Evolutionary conservation across 2,113 vertebrate species (phyloP).

Genomic region (Aspidoscelis tigris): DNA sequence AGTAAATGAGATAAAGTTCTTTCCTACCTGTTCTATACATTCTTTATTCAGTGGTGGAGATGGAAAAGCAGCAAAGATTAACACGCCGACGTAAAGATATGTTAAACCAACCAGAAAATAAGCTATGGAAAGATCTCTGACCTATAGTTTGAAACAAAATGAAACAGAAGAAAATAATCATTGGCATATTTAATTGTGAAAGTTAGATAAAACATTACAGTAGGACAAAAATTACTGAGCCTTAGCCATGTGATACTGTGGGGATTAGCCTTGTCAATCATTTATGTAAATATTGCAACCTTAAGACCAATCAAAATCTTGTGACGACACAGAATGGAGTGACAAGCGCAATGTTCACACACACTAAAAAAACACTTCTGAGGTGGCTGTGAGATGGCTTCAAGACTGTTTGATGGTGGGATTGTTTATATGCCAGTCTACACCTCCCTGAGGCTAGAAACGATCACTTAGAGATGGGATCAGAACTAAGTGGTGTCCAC

Average conservation of each 20-base stretch:
- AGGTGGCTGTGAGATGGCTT: too few relatives aligned
- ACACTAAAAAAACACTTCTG: too few relatives aligned
- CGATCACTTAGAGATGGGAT: too few relatives aligned
- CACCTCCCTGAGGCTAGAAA: too few relatives aligned
- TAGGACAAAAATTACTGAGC: not conserved
- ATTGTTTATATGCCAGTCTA: too few relatives aligned
- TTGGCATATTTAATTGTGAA: conserved; percentile 25
- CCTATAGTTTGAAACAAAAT: conserved; percentile 72
- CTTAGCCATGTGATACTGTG: not conserved
- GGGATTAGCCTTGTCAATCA: too few relatives aligned
- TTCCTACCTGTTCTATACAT: conserved; percentile 92
- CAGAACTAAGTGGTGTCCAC: too few relatives aligned
- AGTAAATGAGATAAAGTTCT: not conserved
- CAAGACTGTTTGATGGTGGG: too few relatives aligned
- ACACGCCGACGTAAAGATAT: conserved; percentile 91
- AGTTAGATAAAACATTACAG: not conserved
- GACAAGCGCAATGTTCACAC: too few relatives aligned
- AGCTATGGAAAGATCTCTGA: conserved; percentile 94
- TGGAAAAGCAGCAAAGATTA: conserved; percentile 93
- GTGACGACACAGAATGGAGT: too few relatives aligned
- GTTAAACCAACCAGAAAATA: conserved; percentile 93
- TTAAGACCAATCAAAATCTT: too few relatives aligned
- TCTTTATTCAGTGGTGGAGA: conserved; percentile 92
- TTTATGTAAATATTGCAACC: too few relatives aligned
- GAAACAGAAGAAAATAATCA: not conserved